Evolutionary conservation across 2,113 vertebrate species (phyloP), one percentile per base, ranked within the genome.

Genomic region (Pygoscelis adeliae): DNA sequence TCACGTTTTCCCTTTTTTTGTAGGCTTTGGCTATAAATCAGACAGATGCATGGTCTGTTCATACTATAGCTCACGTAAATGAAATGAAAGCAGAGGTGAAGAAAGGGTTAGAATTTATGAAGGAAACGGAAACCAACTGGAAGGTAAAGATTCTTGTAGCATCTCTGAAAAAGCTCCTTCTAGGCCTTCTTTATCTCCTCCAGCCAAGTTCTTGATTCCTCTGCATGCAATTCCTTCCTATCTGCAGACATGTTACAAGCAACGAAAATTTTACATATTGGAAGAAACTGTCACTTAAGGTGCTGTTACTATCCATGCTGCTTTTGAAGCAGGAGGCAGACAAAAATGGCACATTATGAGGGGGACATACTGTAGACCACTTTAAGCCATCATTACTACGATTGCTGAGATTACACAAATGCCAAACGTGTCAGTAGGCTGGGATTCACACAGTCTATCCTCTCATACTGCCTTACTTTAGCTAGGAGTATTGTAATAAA

Each of bases 21-120:
- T 0, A 99, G 99, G 99, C 98, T 42, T 98, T 99, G 30, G 93
- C 98, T 42, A 34, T 99, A 63, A 97, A 98, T 52, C 98, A 96
- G 1, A 98, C 97, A 0, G 99, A 99, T 2, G 99, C 98, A 0
- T 99, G 99, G 99, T 97, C 99, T 6, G 98, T 98, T 62, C 99
- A 99, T 83, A 97, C 99, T 3, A 11, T 99, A 2, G 99, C 99
- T n/a, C 99, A 99, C 3, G 30, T 99, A 32, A 98, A 99, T 30
- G 99, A 99, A 97, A 99, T 99, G 99, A 99, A 90, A 79, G 99
- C 98, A 1, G 98, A 99, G 58, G 46, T 99, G 95, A 97, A 98
- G 84, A 98, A 98, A 16, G 99, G 99, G 4, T 49, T 99, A 91
- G 97, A 98, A 82, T 99, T 99, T 91, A 99, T 99, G 99, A 97